Conservation (phyloP, 1,140 invertebrate species). For the Agrilus planipennis region DNA sequence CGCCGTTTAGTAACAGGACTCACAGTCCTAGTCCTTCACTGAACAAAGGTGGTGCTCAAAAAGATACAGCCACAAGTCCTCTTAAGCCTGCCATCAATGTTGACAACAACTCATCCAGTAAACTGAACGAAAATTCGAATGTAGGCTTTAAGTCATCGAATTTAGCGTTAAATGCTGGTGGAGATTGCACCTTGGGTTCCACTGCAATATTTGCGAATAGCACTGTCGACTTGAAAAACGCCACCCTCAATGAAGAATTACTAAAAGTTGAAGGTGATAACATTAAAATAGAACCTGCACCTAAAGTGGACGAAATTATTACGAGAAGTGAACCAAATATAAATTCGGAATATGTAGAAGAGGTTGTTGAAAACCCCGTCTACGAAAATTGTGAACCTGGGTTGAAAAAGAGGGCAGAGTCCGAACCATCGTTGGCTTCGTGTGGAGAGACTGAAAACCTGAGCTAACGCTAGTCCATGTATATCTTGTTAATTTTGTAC, state of each 20-base stretch:
- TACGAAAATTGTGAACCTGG: constrained; percentile 13
- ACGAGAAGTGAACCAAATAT: constrained; percentile 31
- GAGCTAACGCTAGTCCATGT: constrained; percentile 2
- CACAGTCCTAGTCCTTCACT: constrained; percentile 15
- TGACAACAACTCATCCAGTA: constrained; percentile 1
- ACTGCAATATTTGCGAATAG: constrained; percentile 80
- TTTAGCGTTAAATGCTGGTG: neutral
- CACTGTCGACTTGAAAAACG: constrained; percentile 72
- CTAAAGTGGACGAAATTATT: constrained; percentile 19
- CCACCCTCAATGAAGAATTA: constrained; percentile 61
- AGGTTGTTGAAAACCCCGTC: constrained; percentile 23
- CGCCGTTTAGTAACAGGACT: constrained; percentile 18
- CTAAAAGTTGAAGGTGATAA: constrained; percentile 37
- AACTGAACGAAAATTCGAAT: constrained; percentile 3
- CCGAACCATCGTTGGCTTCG: constrained; percentile 23
- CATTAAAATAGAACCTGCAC: constrained; percentile 37
- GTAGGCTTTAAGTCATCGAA: constrained; percentile 1
- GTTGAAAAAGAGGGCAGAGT: constrained; percentile 29
- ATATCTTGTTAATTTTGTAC: neutral
- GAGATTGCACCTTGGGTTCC: constrained; percentile 38
- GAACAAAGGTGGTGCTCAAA: constrained; percentile 18
- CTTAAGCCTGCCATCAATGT: constrained; percentile 28
- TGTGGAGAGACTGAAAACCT: constrained; percentile 16
- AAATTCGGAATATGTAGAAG: constrained; percentile 30
- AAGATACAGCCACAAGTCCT: constrained; percentile 35